A percentile compares a stretch with the other conserved stretches of the same genome.
phyloP scores from a whole-genome alignment of 2,888 invertebrate species.

The Physocephala rufipes region DNA sequence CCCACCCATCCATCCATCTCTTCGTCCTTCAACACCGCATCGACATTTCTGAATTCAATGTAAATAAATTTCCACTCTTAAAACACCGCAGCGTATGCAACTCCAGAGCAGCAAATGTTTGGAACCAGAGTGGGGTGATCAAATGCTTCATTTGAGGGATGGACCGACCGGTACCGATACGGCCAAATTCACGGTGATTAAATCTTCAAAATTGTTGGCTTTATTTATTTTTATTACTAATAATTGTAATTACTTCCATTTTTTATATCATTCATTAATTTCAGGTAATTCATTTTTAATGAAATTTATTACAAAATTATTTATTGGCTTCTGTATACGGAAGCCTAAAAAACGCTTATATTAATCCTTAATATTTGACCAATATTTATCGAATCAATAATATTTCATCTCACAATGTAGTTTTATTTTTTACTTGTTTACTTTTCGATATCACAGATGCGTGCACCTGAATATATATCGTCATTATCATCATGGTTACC shows the following conservation, averaged over 20 bases:
- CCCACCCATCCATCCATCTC: too few species aligned
- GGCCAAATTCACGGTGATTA: neutral
- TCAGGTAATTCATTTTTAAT: neutral
- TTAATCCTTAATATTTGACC: too few species aligned
- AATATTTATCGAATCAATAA: too few species aligned
- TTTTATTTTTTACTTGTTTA: too few species aligned
- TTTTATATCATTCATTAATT: neutral
- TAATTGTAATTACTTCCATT: neutral
- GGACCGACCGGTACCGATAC: neutral
- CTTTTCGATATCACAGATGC: too few species aligned
- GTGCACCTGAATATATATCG: neutral
- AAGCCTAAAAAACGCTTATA: too few species aligned
- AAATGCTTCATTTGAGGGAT: too few species aligned
- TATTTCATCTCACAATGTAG: too few species aligned
- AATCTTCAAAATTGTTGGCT: neutral
- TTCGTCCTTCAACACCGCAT: neutral
- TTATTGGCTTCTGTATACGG: too few species aligned
- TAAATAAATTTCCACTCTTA: neutral
- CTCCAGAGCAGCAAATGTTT: too few species aligned
- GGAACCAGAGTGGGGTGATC: too few species aligned
- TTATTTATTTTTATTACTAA: neutral
- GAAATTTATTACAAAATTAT: neutral
- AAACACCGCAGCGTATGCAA: neutral
- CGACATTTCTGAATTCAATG: neutral
- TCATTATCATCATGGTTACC: too few species aligned